These are phyloP conservation scores for Procambarus clarkii DNA, from an alignment of 1,140 invertebrate species.

Conservation along the genomic window DNA sequence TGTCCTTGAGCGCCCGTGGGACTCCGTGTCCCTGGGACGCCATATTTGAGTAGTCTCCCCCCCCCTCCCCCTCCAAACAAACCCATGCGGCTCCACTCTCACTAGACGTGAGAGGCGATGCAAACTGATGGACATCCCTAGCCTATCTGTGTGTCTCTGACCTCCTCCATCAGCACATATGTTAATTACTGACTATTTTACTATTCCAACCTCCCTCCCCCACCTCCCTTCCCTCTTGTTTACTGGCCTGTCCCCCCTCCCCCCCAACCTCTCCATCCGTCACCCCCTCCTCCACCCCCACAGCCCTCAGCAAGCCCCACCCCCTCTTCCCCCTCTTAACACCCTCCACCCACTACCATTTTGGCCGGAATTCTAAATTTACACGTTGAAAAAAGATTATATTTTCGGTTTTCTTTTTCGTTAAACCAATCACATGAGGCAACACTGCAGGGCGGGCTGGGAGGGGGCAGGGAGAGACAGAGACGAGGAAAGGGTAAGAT, in stretches of 20 bases:
- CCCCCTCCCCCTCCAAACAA: too few species aligned
- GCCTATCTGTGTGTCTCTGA: too few species aligned
- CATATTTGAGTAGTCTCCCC: too few species aligned
- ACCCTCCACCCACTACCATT: neutral
- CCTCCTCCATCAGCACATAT: too few species aligned
- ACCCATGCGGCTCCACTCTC: too few species aligned
- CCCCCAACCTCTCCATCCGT: neutral
- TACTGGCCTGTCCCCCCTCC: neutral
- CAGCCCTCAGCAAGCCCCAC: neutral
- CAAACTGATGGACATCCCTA: too few species aligned
- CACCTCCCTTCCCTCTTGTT: neutral
- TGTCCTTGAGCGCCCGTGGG: too few species aligned
- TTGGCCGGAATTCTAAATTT: constrained; percentile 3
- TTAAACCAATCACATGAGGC: constrained; percentile 13
- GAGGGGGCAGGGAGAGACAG: too few species aligned
- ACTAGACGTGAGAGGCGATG: too few species aligned
- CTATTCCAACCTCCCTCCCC: neutral
- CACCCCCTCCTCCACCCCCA: neutral
- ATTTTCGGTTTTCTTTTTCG: neutral
- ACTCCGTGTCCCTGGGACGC: too few species aligned
- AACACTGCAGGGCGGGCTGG: neutral
- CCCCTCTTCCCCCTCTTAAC: neutral
- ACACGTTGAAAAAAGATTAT: neutral
- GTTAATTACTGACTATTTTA: neutral
- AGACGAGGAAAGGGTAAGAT: neutral